Conservation (phyloP, 2,797 vertebrate species). For the Anguilla marmorata region DNA sequence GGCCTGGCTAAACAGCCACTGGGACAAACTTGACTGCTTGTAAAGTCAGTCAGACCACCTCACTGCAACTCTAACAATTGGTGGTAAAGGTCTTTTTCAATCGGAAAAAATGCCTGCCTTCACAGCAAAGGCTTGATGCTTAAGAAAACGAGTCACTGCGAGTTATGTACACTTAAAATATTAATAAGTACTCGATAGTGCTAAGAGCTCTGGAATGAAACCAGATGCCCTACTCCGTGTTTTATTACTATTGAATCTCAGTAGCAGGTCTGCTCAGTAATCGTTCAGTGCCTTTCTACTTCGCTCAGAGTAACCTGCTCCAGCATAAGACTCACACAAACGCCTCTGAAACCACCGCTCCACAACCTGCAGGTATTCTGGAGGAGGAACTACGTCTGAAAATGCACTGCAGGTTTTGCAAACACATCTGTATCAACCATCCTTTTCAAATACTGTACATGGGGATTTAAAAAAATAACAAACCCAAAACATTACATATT, state of each 20-base stretch:
- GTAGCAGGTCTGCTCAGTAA: not conserved
- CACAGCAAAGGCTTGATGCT: not conserved
- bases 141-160: not conserved
- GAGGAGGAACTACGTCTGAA: not conserved
- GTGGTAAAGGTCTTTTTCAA: not conserved
- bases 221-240: not conserved
- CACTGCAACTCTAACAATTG: not conserved
- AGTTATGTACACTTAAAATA: not conserved
- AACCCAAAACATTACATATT: not conserved
- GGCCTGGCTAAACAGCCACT: not conserved
- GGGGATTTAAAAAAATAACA: not conserved
- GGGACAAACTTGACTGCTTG: not conserved
- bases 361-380: not conserved
- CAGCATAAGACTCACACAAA: not conserved
- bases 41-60: not conserved
- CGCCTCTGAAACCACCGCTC: not conserved
- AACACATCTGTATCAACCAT: not conserved
- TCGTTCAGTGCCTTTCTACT: not conserved
- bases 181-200: not conserved
- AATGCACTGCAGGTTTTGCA: not conserved
- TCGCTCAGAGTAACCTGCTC: not conserved
- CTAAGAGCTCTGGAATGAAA: not conserved
- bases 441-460: not conserved
- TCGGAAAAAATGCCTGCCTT: not conserved
- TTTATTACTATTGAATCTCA: slow-evolving; percentile 2